Base-by-base conservation (phyloP, 2,888 invertebrate genomes). In the Scrobipalpa costella region DNA sequence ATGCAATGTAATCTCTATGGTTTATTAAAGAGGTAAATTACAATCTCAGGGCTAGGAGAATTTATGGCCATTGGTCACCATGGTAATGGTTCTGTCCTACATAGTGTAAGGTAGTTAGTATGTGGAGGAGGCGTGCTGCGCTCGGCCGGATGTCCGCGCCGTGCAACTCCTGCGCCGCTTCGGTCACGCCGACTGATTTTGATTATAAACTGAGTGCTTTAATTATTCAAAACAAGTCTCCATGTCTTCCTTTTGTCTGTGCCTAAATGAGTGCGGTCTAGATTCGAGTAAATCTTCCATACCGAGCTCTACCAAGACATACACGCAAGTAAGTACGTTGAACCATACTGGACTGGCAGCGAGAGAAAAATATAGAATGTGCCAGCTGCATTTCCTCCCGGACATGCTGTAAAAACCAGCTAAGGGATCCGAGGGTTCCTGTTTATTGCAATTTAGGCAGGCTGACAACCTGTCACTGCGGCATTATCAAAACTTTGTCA, bases 101-200 rank as follows among this genome's bases (percentile, higher is more conserved):
- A 44, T 38, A 19, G 38, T 59, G 19, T 13, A 19, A 62, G 11
- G 61, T 63, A 63, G 50, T 66, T 62, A 78, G 73, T 84, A 85
- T 82, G 82, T 76, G 77, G 69, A 74, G 74, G 76, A 72, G 76
- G 74, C 33, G 33, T 73, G 71, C 74, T 63, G 64, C 69, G 71
- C 74, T 78, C 72, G 75, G 75, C 74, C 87, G 88, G 90, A 88
- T 84, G 85, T 88, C 89, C 87, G 84, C 77, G 79, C 77, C 76
- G 78, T 74, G 33, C 50, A 65, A 70, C 67, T 65, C 69, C 71
- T 68, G 70, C 68, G 72, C 70, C 64, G 68, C 73, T 67, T 70
- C 69, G 64, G 74, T 69, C 74, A 73, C 71, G 75, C 68, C 69
- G 71, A 65, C 73, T 68, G 66, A 62, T 67, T 69, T 70, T 72